Evolutionary conservation across 2,888 invertebrate species (phyloP).

Genomic region (Mylabris sibirica): DNA sequence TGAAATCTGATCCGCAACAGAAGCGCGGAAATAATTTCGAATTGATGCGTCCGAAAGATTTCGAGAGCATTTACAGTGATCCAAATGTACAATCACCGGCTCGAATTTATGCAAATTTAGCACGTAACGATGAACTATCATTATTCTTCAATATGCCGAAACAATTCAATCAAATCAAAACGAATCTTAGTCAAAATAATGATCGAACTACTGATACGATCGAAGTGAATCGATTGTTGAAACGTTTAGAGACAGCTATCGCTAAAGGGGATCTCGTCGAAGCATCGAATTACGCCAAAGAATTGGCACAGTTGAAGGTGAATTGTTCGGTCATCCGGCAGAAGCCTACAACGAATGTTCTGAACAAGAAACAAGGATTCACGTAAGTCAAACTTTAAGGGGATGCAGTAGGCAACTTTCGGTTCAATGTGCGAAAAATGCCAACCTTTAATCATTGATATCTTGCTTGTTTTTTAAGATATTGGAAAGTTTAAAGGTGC

Average conservation of each 20-base stretch:
- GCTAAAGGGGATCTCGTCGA: constrained; percentile 77
- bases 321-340: constrained; percentile 74
- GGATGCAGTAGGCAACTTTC: too few species aligned
- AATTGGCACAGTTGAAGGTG: constrained; percentile 78
- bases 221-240: constrained; percentile 69
- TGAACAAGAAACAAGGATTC: constrained; percentile 39
- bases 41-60: constrained; percentile 66
- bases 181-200: constrained; percentile 40
- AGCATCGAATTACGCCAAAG: constrained; percentile 78
- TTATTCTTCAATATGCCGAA: constrained; percentile 60
- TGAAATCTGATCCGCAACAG: constrained; percentile 37
- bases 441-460: too few species aligned
- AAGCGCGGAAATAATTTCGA: constrained; percentile 59
- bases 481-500: too few species aligned
- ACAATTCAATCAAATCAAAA: constrained; percentile 50
- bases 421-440: too few species aligned
- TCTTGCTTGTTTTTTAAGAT: too few species aligned
- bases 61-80: constrained; percentile 63
- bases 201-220: constrained; percentile 63
- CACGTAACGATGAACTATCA: constrained; percentile 54
- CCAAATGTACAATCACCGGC: constrained; percentile 49
- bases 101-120: constrained; percentile 63
- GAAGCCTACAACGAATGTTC: constrained; percentile 44
- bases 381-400: constrained; percentile 39
- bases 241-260: constrained; percentile 79